phyloP scores from a whole-genome alignment of 2,797 vertebrate species.

The Neostethus bicornis region DNA sequence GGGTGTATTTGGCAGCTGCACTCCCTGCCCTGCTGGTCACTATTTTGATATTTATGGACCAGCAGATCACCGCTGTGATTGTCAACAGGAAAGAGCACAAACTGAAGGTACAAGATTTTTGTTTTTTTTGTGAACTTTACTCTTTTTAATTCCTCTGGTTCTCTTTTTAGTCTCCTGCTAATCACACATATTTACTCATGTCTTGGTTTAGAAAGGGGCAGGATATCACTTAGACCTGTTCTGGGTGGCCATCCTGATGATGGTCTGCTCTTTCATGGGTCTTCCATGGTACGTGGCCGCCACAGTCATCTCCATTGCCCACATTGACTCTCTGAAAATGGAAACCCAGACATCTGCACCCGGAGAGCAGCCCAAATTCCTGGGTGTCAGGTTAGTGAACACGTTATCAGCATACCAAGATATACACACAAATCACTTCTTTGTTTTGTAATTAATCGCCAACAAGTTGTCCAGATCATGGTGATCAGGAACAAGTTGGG shows the following conservation, averaged over 20 bases:
- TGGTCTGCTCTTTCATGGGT: slow-evolving; percentile 95
- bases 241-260: slow-evolving; percentile 93
- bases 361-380: slow-evolving; percentile 95
- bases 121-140: neutral
- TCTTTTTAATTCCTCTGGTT: neutral
- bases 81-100: slow-evolving; percentile 99
- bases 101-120: slow-evolving; percentile 84
- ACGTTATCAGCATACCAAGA: neutral
- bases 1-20: slow-evolving; percentile 93
- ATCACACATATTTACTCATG: neutral
- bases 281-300: slow-evolving; percentile 98
- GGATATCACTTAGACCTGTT: slow-evolving; percentile 97
- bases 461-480: neutral
- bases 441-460: neutral
- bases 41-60: slow-evolving; percentile 99
- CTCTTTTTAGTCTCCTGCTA: neutral
- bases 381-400: slow-evolving; percentile 90
- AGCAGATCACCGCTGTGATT: slow-evolving; percentile 98
- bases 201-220: slow-evolving; percentile 90
- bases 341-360: slow-evolving; percentile 97
- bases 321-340: slow-evolving; percentile 98
- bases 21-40: slow-evolving; percentile 95
- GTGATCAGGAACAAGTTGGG: slow-evolving; percentile 1
- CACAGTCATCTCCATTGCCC: slow-evolving; percentile 98
- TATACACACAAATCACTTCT: neutral